Percentiles rank a stretch among this genome's conserved stretches.
Conservation (phyloP, 2,797 vertebrate species). For the Chlorospingus flavigularis region DNA sequence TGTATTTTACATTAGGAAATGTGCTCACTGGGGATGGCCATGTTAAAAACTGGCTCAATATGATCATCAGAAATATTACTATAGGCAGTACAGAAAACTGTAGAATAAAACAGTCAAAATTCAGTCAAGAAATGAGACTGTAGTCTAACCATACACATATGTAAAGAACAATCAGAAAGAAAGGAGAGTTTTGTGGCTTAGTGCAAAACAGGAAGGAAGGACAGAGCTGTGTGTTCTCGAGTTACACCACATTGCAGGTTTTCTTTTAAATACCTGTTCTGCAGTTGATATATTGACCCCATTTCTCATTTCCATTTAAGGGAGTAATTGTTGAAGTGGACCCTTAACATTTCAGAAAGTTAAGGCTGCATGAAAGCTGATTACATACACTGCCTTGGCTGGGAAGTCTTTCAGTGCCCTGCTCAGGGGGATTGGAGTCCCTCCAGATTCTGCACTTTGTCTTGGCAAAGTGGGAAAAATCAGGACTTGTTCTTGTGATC, state of each 20-base stretch:
- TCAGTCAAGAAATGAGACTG: background rate
- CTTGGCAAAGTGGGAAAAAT: background rate
- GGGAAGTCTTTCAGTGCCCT: background rate
- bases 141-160: background rate
- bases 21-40: background rate
- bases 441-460: background rate
- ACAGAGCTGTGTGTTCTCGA: background rate
- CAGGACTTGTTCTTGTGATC: background rate
- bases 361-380: background rate
- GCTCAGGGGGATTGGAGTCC: background rate
- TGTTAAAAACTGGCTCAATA: background rate
- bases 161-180: background rate
- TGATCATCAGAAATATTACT: background rate
- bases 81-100: background rate
- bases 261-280: background rate
- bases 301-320: background rate
- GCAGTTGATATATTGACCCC: background rate
- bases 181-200: background rate
- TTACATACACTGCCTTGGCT: background rate
- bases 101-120: background rate
- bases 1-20: background rate
- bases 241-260: background rate
- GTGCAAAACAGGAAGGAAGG: conserved; percentile 22
- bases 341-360: background rate
- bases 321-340: background rate